Evolutionary conservation across 1,140 invertebrate species (phyloP).

Genomic region (Globodera rostochiensis): DNA sequence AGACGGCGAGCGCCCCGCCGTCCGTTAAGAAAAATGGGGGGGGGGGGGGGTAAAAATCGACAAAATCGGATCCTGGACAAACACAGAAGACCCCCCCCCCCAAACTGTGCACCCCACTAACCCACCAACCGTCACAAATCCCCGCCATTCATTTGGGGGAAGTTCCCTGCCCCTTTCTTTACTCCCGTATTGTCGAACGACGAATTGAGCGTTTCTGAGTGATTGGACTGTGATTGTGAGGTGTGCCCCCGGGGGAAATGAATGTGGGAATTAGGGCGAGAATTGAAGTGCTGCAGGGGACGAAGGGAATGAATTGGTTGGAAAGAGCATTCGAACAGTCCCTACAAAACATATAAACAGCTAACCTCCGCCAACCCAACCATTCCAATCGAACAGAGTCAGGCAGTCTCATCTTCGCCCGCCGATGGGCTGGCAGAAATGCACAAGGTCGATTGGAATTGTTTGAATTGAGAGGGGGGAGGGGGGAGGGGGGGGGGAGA

Average conservation of each 20-base stretch:
- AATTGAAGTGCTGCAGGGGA: not conserved
- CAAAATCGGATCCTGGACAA: constrained; percentile 7
- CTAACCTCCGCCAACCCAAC: not conserved
- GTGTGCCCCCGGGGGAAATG: not conserved
- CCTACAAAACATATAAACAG: not conserved
- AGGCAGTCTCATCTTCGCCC: not conserved
- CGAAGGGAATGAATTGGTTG: not conserved
- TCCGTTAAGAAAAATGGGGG: not conserved
- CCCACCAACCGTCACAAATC: not conserved
- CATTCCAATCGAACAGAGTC: not conserved
- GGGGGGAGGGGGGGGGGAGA: too few species aligned
- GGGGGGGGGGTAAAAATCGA: not conserved
- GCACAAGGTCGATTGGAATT: constrained; percentile 8
- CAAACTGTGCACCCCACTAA: too few species aligned
- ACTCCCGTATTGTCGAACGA: not conserved
- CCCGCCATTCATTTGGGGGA: too few species aligned
- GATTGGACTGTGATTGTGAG: not conserved
- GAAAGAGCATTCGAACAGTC: not conserved
- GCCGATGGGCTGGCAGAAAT: not conserved
- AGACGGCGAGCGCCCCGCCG: not conserved
- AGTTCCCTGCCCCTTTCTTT: not conserved
- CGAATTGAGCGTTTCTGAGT: not conserved
- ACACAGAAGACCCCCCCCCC: not conserved
- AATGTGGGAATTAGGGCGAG: not conserved
- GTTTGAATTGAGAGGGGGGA: not conserved